Conservation (phyloP, 2,888 invertebrate genomes). For the Capitulum mitella region DNA sequence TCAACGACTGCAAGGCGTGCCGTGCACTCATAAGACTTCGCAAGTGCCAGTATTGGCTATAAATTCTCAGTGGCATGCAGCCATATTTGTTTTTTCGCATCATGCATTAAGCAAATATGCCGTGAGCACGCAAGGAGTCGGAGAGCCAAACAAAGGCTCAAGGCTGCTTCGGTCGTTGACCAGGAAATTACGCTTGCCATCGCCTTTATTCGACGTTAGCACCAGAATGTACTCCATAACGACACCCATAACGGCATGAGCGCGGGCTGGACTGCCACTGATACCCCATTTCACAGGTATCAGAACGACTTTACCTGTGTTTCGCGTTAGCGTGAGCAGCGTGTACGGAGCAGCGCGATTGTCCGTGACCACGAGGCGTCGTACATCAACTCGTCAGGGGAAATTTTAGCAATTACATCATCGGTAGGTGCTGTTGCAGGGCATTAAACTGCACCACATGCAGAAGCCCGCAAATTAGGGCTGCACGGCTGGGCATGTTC, state of each 20-base stretch:
- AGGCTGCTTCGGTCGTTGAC: not conserved
- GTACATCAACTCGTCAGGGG: too few species aligned
- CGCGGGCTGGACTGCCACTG: too few species aligned
- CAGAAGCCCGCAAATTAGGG: too few species aligned
- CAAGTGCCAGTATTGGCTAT: not conserved
- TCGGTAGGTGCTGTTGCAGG: too few species aligned
- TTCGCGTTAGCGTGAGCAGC: too few species aligned
- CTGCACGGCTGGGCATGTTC: too few species aligned
- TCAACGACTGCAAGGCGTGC: not conserved
- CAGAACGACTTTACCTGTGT: too few species aligned
- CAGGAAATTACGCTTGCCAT: not conserved
- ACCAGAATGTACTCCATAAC: not conserved
- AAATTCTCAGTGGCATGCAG: not conserved
- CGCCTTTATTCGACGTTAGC: not conserved
- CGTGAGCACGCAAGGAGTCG: not conserved
- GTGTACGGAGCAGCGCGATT: too few species aligned
- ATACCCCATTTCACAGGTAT: too few species aligned
- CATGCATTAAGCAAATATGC: not conserved
- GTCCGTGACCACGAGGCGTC: too few species aligned
- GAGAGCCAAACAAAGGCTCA: not conserved
- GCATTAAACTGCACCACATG: too few species aligned
- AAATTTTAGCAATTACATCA: too few species aligned
- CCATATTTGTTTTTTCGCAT: constrained; percentile 19
- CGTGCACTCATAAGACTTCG: not conserved
- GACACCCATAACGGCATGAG: not conserved